phyloP scores from a whole-genome alignment of 37 sponge, comb jelly and placozoan species.

The Axinella damicornis region DNA sequence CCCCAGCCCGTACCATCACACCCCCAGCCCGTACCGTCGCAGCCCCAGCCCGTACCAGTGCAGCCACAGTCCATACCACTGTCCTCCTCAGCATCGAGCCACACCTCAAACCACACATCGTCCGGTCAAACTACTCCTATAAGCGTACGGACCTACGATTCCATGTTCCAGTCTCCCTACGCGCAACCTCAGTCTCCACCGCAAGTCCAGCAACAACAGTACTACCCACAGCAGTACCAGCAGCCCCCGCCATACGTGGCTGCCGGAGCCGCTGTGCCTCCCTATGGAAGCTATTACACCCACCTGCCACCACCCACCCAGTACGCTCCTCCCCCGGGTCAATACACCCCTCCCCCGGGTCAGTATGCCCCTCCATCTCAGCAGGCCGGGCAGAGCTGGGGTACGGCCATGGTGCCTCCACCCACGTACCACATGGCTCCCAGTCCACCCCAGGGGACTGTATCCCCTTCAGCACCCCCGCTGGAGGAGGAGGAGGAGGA shows the following conservation, averaged over 20 bases:
- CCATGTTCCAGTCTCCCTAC: background rate
- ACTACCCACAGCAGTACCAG: no score
- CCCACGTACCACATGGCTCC: background rate
- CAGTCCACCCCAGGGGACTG: background rate
- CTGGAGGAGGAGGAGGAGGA: slow-evolving; percentile 1
- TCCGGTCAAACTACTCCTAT: background rate
- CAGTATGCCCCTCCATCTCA: background rate
- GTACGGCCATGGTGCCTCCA: background rate
- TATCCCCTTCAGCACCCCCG: no score
- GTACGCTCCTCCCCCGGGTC: background rate
- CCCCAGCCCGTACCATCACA: no score
- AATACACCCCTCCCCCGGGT: background rate
- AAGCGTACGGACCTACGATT: background rate
- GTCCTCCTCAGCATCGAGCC: no score
- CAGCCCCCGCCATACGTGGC: no score
- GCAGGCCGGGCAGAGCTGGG: no score
- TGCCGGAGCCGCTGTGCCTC: no score
- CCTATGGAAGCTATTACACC: background rate
- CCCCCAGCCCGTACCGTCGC: no score
- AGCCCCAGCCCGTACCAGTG: no score
- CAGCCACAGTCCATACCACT: no score
- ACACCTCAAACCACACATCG: background rate
- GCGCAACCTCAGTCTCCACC: no score
- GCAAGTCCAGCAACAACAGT: no score
- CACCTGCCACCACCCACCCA: background rate